Evolutionary conservation across 2,113 vertebrate genomes (phyloP).

Genomic region (Argyrosomus japonicus): DNA sequence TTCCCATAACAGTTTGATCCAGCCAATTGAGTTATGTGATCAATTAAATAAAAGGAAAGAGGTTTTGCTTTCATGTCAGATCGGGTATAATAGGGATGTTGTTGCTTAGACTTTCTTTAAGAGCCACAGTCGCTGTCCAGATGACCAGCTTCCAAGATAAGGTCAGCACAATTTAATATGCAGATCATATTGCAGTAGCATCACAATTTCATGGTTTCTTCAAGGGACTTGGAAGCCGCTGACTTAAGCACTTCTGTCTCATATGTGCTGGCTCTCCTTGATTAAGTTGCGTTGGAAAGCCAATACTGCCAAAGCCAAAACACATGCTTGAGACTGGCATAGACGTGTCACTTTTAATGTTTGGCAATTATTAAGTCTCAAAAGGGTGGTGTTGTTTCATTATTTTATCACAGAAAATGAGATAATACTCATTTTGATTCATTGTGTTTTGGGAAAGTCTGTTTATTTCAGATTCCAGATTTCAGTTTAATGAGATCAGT

Average conservation of each 20-base stretch:
- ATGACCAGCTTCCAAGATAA: slow-evolving; percentile 62
- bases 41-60: slow-evolving; percentile 14
- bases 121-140: slow-evolving; percentile 40
- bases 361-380: slow-evolving; percentile 34
- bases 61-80: slow-evolving; percentile 23
- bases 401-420: slow-evolving; percentile 13
- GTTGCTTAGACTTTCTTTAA: slow-evolving; percentile 33
- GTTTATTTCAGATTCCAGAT: neutral
- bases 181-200: slow-evolving; percentile 75
- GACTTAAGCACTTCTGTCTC: slow-evolving; percentile 75
- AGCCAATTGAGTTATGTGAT: slow-evolving; percentile 33
- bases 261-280: slow-evolving; percentile 55
- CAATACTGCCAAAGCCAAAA: slow-evolving; percentile 47
- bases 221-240: slow-evolving; percentile 66
- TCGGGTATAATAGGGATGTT: slow-evolving; percentile 34
- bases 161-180: slow-evolving; percentile 78
- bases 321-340: slow-evolving; percentile 31
- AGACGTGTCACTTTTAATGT: slow-evolving; percentile 41
- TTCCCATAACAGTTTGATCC: slow-evolving; percentile 19
- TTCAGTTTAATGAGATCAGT: neutral
- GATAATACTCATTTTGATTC: neutral
- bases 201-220: slow-evolving; percentile 73
- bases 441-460: neutral
- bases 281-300: slow-evolving; percentile 62
- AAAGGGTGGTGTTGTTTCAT: neutral